Base-by-base conservation (phyloP, 37 sponge, comb jelly and placozoan species). In the Hexactinellida sp. region DNA sequence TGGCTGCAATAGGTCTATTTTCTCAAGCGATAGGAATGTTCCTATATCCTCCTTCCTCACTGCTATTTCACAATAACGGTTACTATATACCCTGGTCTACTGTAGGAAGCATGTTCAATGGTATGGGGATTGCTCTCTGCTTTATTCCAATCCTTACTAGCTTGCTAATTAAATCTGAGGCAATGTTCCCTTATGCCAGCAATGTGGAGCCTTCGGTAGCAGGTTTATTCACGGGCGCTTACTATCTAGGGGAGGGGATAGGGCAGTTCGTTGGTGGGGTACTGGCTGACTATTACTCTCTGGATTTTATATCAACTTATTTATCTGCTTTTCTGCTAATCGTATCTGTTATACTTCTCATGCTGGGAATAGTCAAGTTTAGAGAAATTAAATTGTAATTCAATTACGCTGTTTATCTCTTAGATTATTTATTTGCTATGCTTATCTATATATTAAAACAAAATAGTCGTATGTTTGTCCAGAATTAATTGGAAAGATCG, bases 181-280 rank as follows among this genome's bases (percentile, higher is more conserved):
- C 3, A n/a, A 63, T 5, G 34, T 63, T 63, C 13, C 76, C 76
- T 7, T 23, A 1, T 63, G 30, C 34, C 34, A 21, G 19, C 34
- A 63, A 63, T 28, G 76, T 63, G 25, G 76, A 63, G 30, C 30
- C 76, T 63, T 63, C 76, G 34, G 76, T 63, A 63, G 76, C 76
- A 32, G 76, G 76, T 10, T 63, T 63, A n/a, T 63, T 63, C 76
- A 63, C 76, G 1, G 76, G 76, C 1, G 76, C 76, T n/a, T 63
- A 63, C 13, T 63, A 63, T n/a, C 76, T 63, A 7, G 76, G 76
- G 13, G 76, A 63, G 30, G 76, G 76, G 76, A 28, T 28, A n/a
- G 76, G 76, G 3, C 76, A 63, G 76, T 63, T 47, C 5, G 34
- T 63, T 28, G 13, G 76, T 63, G 76, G 34, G 76, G 30, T 63